Conservation (phyloP, 2,888 invertebrate genomes). For the Calameuta filiformis region DNA sequence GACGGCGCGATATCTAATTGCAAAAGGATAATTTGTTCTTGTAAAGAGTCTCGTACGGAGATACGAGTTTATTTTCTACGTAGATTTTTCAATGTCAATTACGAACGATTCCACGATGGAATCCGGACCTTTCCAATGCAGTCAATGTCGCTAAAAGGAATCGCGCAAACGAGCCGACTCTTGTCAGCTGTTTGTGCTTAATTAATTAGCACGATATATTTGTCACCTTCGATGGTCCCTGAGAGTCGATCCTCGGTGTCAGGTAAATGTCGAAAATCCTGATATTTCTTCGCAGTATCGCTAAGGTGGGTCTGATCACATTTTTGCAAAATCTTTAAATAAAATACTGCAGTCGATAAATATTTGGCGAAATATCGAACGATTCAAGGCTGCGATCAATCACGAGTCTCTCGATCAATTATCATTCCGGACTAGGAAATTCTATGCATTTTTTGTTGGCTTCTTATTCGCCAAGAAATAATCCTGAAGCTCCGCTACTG, state of each 20-base stretch:
- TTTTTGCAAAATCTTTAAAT: neutral
- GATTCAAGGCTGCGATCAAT: neutral
- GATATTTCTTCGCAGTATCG: neutral
- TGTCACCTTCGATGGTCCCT: neutral
- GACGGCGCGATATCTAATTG: neutral
- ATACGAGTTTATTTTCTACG: neutral
- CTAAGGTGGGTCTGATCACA: neutral
- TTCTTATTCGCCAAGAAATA: neutral
- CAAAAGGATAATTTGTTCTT: neutral
- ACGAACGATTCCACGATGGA: conserved; percentile 17
- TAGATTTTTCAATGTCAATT: conserved; percentile 13
- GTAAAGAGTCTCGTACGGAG: neutral
- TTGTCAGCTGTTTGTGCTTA: neutral
- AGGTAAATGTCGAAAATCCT: neutral
- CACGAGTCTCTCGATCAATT: neutral
- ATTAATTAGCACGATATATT: neutral
- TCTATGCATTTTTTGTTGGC: neutral
- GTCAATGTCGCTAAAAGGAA: conserved; percentile 7
- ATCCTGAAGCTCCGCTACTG: neutral
- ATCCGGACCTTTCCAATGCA: conserved; percentile 17
- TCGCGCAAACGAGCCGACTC: neutral
- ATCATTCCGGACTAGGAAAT: neutral
- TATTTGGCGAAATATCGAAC: neutral
- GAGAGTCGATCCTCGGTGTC: neutral
- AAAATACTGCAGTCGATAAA: neutral